Base-by-base conservation (phyloP, 2,797 vertebrate genomes). In the Spinibarbus caldwelli region DNA sequence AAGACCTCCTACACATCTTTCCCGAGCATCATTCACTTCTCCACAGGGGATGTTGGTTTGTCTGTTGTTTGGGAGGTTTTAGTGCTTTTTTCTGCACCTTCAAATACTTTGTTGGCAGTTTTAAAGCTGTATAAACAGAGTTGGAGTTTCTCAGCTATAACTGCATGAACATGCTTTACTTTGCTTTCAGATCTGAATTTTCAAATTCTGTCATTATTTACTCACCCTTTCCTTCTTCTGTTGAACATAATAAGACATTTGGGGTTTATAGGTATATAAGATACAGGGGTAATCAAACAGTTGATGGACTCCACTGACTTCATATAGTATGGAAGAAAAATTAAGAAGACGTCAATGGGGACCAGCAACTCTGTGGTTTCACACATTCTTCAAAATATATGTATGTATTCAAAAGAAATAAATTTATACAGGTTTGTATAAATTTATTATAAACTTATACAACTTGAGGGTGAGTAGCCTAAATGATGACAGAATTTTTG, bases 1-100 rank as follows among this genome's bases (percentile, higher is more conserved):
- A 57, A 59, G 36, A 77, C 82, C 78, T 84, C 82, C 78, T 38
- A 87, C 86, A 81, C 47, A 80, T 19, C n/a, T 26, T 70, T 71
- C 31, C 80, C 54, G 34, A 38, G 79, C 70, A 34, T 36, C 57
- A 57, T 54, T 31, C 41, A 67, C 81, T 34, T 78, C n/a, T 38
- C 29, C 47, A 70, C 26, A 64, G 49, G 9, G 29, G 26, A 9
- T 19, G 10, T 8, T 80, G 38, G 85, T 77, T n/a, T 85, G 26
- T 80, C 38, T 26, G 83, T 76, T 84, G 52, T 45, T 72, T 23
- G 43, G 41, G 29, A 67, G 34, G 8, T 83, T 80, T 75, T 49
- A 19, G 10, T 54, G n/a, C 8, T 54, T 62, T 49, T 26, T 26
- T 47, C 38, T 52, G 57, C 41, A 52, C 59, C 41, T 41, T 66